A percentile compares a stretch with the other conserved stretches of the same genome.
phyloP scores from a whole-genome alignment of 2,888 invertebrate species.

The Mesochorus sp. region DNA sequence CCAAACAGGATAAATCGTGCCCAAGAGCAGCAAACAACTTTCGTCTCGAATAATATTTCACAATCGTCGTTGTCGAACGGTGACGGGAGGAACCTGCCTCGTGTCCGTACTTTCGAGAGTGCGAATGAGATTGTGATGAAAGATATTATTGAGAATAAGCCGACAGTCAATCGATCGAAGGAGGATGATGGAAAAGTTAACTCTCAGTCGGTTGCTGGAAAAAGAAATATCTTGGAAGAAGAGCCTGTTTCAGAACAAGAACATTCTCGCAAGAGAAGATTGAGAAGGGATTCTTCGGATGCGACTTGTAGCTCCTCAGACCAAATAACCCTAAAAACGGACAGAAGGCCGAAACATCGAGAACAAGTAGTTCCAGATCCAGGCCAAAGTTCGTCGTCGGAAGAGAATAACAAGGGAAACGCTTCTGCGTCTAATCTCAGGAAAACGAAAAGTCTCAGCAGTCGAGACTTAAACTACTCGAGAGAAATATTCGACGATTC shows the following conservation, averaged over 20 bases:
- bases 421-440: no score
- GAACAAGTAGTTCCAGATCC: background rate
- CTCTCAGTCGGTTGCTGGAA: background rate
- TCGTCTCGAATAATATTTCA: conserved; percentile 12
- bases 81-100: conserved; percentile 1
- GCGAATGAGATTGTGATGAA: background rate
- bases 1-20: background rate
- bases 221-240: background rate
- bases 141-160: background rate
- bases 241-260: background rate
- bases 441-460: background rate
- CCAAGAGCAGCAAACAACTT: background rate
- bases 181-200: background rate
- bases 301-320: background rate
- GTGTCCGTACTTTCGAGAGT: no score
- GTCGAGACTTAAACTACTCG: background rate
- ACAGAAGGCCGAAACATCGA: background rate
- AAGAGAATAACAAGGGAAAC: background rate
- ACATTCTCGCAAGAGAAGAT: background rate
- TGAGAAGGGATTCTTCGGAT: no score
- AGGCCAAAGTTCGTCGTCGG: background rate
- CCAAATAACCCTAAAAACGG: background rate
- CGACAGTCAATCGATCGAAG: background rate
- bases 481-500: background rate
- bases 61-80: background rate